Evolutionary conservation across 2,113 vertebrate species (phyloP).

Genomic region (Pagrus major): DNA sequence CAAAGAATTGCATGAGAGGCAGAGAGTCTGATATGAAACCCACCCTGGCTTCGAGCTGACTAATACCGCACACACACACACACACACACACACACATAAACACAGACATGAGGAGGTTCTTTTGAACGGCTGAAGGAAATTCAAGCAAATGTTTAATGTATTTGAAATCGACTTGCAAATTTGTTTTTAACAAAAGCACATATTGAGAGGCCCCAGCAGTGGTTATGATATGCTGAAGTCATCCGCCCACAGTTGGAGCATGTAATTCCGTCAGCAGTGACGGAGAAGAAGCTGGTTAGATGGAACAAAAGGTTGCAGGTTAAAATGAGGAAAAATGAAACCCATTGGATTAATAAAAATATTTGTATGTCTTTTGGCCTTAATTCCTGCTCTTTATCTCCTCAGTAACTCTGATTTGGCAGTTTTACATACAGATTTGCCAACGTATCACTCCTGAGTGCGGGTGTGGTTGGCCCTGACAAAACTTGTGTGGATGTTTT

Average conservation of each 20-base stretch:
- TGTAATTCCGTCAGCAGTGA: neutral
- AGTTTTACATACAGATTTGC: neutral
- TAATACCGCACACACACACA: neutral
- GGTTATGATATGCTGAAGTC: neutral
- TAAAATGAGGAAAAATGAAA: neutral
- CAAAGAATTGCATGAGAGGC: neutral
- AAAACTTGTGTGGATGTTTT: neutral
- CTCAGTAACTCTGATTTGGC: no score
- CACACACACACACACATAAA: neutral
- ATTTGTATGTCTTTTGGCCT: neutral
- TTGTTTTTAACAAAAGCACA: neutral
- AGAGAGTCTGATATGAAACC: slow-evolving; percentile 7
- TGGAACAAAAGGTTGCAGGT: neutral
- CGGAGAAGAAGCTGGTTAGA: neutral
- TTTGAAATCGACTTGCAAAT: neutral
- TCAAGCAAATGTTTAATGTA: neutral
- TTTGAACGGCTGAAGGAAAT: neutral
- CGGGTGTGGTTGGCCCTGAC: no score
- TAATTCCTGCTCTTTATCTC: neutral
- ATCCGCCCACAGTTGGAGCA: neutral
- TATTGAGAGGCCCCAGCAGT: neutral
- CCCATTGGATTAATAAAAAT: neutral
- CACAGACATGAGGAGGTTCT: neutral
- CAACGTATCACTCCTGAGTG: neutral
- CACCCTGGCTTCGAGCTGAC: neutral